Percentiles rank a stretch among this genome's conserved stretches.
Evolutionary conservation across 2,113 vertebrate genomes (phyloP).

Genomic region (Sus scrofa): DNA sequence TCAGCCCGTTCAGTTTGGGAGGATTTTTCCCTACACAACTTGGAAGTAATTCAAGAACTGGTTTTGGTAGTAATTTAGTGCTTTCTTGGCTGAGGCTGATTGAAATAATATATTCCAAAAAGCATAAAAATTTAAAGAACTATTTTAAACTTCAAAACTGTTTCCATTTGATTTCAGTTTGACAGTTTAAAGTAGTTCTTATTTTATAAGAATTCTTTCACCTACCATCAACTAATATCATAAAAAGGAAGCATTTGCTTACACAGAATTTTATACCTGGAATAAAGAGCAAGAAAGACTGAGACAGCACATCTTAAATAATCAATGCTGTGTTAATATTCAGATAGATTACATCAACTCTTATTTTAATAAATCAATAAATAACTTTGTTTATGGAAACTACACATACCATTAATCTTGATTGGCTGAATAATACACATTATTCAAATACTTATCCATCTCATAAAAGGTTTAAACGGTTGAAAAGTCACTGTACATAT

Average conservation of each 20-base stretch:
- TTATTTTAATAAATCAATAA: slow-evolving; percentile 52
- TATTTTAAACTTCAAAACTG: slow-evolving; percentile 78
- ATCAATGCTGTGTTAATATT: slow-evolving; percentile 16
- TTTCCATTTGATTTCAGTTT: slow-evolving; percentile 76
- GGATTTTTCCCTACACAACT: neutral
- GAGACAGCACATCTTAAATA: slow-evolving; percentile 28
- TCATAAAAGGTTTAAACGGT: neutral
- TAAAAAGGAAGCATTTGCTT: slow-evolving; percentile 63
- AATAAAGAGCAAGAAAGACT: slow-evolving; percentile 29
- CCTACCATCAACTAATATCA: slow-evolving; percentile 58
- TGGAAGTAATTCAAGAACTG: slow-evolving; percentile 69
- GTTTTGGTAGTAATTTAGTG: slow-evolving; percentile 76
- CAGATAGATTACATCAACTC: slow-evolving; percentile 4
- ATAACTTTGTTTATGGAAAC: slow-evolving; percentile 48
- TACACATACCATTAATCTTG: slow-evolving; percentile 1
- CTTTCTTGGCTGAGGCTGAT: slow-evolving; percentile 76
- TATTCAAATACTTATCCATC: slow-evolving; percentile 8
- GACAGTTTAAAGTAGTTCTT: slow-evolving; percentile 70
- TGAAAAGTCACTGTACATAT: slow-evolving; percentile 1
- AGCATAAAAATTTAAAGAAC: slow-evolving; percentile 82
- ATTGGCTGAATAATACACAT: slow-evolving; percentile 27
- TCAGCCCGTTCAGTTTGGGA: slow-evolving; percentile 3
- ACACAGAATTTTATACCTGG: slow-evolving; percentile 32
- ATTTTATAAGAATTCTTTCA: slow-evolving; percentile 66
- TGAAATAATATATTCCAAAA: slow-evolving; percentile 81